phyloP scores from a whole-genome alignment of 23 tunicate genomes.

The Phallusia fumigata region DNA sequence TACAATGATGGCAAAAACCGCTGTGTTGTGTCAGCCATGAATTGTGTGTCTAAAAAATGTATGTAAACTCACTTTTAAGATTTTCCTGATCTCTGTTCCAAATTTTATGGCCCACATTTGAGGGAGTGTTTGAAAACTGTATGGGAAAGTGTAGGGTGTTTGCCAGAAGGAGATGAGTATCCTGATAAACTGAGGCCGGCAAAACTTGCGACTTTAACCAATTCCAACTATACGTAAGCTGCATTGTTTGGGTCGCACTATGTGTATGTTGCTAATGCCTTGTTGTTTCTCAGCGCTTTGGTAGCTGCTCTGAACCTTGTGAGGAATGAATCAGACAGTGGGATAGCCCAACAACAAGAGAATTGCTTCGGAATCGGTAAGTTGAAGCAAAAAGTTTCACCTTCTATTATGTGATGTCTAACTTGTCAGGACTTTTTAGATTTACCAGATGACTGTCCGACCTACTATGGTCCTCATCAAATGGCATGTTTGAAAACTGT shows the following conservation, averaged over 20 bases:
- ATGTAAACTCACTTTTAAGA: too few relatives aligned
- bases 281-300: neutral
- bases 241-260: too few relatives aligned
- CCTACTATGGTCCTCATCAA: neutral
- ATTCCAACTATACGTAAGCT: neutral
- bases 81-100: neutral
- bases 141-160: constrained; percentile 12
- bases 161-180: constrained; percentile 18
- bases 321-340: neutral
- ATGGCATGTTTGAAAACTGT: neutral
- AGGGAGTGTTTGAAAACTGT: constrained; percentile 14
- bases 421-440: neutral
- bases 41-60: too few relatives aligned
- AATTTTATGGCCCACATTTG: constrained; percentile 28
- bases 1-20: too few relatives aligned
- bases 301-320: neutral
- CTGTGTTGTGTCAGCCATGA: too few relatives aligned
- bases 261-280: too few relatives aligned
- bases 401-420: too few relatives aligned
- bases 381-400: neutral
- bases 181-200: constrained; percentile 3
- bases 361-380: neutral
- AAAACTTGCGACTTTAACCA: neutral
- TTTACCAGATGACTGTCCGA: neutral
- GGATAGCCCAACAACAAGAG: neutral